Evolutionary conservation across 2,888 invertebrate species (phyloP), one percentile per base, ranked within the genome.

Genomic region (Cerceris rybyensis): DNA sequence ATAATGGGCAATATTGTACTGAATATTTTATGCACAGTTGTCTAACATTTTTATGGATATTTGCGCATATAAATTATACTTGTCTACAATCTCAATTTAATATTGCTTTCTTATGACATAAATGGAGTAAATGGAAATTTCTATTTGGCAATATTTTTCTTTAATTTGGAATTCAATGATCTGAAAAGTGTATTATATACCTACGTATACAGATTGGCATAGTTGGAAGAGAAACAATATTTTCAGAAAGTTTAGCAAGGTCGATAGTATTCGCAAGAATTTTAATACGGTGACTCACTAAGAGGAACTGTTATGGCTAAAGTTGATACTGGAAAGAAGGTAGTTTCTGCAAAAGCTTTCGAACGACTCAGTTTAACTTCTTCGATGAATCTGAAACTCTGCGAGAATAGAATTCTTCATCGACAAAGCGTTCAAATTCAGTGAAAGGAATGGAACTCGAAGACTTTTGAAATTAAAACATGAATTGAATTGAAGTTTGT

Each of bases 381-480:
- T 72, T 67, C 68, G 61, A 73, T 73, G 68, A 57, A 68, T 73
- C 57, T 11, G 68, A 73, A 73, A 73, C 72, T 73, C 28, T 11
- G 41, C 42, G 17, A 42, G 52, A 61, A 58, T 9, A 57, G 59
- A 59, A 65, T 65, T 65, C 65, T 59, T 65, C 52, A 49, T 61
- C 17, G 41, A 61, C 41, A 46, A 41, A 41, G 14, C 66, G 66
- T 66, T 72, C 61, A 61, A 72, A 54, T 66, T 71, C 66, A 54
- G 46, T 14, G 67, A 55, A 68, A 57, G 49, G 57, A 61, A 68
- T 61, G 67, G 54, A 67, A 72, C 59, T 43, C 46, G 49, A 43
- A 42, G 41, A 57, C 49, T 68, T 57, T 57, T 14, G 8, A 6
- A 49, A 68, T 68, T 73, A 68, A 73, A 61, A 55, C 64, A 49